These are phyloP conservation scores for Lontra canadensis DNA, from an alignment of 2,113 vertebrate genomes.

Conservation along the genomic window DNA sequence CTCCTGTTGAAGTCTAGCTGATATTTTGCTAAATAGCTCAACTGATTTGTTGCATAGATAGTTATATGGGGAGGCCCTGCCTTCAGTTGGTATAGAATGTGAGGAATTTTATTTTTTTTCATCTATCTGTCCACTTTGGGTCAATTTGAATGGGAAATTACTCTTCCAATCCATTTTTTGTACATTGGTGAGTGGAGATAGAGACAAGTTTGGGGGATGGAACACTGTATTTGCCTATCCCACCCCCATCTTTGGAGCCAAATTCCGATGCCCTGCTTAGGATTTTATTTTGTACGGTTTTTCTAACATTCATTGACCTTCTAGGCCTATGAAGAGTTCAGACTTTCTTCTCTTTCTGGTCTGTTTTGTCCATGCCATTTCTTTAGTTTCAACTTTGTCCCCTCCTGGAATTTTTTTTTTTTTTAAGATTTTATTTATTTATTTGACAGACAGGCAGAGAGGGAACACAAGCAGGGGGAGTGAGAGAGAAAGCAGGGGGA, in stretches of 20 bases:
- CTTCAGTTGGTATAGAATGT: background rate
- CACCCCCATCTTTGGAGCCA: background rate
- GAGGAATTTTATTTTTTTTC: background rate
- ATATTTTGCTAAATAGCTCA: background rate
- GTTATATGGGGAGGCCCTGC: background rate
- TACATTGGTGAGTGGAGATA: background rate
- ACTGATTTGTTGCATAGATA: background rate
- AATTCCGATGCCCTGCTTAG: background rate
- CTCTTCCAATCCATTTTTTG: background rate
- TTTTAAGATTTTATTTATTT: no score
- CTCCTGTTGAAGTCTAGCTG: background rate
- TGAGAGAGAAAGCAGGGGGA: no score
- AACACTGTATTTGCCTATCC: fast-evolving
- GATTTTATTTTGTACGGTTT: background rate
- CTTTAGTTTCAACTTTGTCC: background rate
- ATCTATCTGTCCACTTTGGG: background rate
- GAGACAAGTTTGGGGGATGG: no score
- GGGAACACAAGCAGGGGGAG: no score
- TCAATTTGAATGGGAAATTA: background rate
- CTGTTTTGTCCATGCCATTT: background rate
- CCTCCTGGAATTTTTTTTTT: background rate
- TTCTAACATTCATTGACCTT: background rate
- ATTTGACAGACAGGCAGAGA: no score
- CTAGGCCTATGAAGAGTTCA: background rate
- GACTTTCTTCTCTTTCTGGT: background rate